phyloP scores from a whole-genome alignment of 1,140 invertebrate species.

The Subanguina moxae region DNA sequence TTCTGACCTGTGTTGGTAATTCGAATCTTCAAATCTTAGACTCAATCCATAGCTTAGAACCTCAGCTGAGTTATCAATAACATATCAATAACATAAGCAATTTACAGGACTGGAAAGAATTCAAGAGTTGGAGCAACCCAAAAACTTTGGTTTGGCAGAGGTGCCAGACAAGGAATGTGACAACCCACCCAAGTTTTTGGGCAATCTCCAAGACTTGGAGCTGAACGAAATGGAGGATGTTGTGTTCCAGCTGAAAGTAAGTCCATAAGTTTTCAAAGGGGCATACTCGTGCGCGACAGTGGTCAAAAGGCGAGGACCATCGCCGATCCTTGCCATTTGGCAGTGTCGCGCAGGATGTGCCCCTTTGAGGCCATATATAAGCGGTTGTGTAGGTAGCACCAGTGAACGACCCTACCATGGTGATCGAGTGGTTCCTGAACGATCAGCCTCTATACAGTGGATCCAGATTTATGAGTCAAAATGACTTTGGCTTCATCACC shows the following conservation, averaged over 20 bases:
- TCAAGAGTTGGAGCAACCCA: constrained; percentile 53
- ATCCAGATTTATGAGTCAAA: constrained; percentile 80
- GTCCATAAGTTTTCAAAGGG: too few species aligned
- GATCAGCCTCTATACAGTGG: constrained; percentile 65
- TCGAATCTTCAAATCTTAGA: constrained; percentile 54
- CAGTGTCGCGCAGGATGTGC: too few species aligned
- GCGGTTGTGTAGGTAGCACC: constrained; percentile 76
- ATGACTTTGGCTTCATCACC: constrained; percentile 95
- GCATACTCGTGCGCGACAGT: too few species aligned
- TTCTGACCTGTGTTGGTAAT: too few species aligned
- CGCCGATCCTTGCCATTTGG: neutral
- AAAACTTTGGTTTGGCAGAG: constrained; percentile 28
- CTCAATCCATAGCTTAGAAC: constrained; percentile 79
- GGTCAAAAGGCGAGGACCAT: neutral
- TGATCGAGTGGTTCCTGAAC: constrained; percentile 77
- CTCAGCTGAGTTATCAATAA: too few species aligned
- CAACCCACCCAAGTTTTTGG: constrained; percentile 49
- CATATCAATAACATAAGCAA: too few species aligned
- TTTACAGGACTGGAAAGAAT: constrained; percentile 76
- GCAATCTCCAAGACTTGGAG: constrained; percentile 10
- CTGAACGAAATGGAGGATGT: constrained; percentile 64
- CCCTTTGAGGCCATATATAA: constrained; percentile 35
- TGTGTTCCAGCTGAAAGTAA: constrained; percentile 75
- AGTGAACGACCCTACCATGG: constrained; percentile 61
- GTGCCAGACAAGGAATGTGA: constrained; percentile 48